phyloP scores from a whole-genome alignment of 2,888 invertebrate species.

The Drosophila sordidula region DNA sequence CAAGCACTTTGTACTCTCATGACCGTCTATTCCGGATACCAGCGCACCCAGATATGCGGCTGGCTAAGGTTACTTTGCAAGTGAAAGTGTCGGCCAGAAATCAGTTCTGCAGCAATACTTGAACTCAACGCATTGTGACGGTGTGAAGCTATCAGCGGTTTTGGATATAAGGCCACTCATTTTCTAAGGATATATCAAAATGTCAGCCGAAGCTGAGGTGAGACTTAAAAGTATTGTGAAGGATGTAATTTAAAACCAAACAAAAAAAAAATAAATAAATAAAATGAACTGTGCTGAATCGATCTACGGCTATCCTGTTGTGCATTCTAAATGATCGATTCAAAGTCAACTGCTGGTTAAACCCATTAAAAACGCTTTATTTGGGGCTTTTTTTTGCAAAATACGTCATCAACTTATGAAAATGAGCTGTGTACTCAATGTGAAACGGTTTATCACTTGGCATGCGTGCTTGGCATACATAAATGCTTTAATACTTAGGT shows the following conservation, averaged over 20 bases:
- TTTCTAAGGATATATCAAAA: conserved; percentile 8
- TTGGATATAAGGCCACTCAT: neutral
- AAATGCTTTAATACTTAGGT: conserved; percentile 26
- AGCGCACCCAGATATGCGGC: conserved; percentile 3
- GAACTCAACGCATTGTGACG: conserved; percentile 23
- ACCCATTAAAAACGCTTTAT: conserved; percentile 23
- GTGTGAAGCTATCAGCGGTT: conserved; percentile 6
- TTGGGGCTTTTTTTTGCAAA: conserved; percentile 33
- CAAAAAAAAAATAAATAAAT: neutral
- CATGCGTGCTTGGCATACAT: conserved; percentile 51
- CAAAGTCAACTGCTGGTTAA: conserved; percentile 46
- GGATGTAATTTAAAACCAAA: neutral
- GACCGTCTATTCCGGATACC: conserved; percentile 14
- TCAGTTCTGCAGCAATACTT: conserved; percentile 44
- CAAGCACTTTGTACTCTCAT: conserved; percentile 22
- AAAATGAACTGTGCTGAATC: conserved; percentile 6
- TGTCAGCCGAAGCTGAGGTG: conserved; percentile 38
- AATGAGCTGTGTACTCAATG: conserved; percentile 25
- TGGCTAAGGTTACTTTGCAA: conserved; percentile 43
- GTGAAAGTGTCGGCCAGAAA: conserved; percentile 9
- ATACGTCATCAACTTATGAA: conserved; percentile 21
- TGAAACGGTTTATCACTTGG: conserved; percentile 19
- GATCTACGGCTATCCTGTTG: conserved; percentile 16
- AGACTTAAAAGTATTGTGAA: conserved; percentile 26
- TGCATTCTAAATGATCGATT: conserved; percentile 24